Percentiles rank a stretch among this genome's conserved stretches.
Conservation (phyloP, 1,140 invertebrate species). For the Coelopa frigida region DNA sequence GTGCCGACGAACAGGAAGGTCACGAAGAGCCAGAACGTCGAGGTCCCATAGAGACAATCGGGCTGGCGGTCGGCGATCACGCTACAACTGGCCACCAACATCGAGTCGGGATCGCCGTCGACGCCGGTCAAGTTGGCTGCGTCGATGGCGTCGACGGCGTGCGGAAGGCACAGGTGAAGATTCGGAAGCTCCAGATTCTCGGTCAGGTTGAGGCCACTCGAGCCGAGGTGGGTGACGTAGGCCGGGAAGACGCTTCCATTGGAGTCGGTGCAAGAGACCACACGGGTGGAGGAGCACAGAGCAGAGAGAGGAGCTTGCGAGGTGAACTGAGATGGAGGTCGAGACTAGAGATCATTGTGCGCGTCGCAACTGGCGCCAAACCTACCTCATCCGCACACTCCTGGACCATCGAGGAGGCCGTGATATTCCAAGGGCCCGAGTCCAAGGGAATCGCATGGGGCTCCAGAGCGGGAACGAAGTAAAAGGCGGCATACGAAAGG, state of each 20-base stretch:
- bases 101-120: not conserved
- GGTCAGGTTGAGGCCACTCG: slow-evolving; percentile 8
- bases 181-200: not conserved
- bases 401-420: too few relatives aligned
- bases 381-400: too few relatives aligned
- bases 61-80: not conserved
- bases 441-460: slow-evolving; percentile 4
- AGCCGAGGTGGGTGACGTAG: too few relatives aligned
- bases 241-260: too few relatives aligned
- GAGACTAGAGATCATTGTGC: too few relatives aligned
- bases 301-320: too few relatives aligned
- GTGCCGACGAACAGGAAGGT: slow-evolving; percentile 61
- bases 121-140: not conserved
- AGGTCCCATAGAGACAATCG: slow-evolving; percentile 48
- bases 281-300: too few relatives aligned
- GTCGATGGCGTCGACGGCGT: not conserved
- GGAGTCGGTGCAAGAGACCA: too few relatives aligned
- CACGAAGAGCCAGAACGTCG: slow-evolving; percentile 65
- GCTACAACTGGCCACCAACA: too few relatives aligned
- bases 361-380: too few relatives aligned
- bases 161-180: not conserved
- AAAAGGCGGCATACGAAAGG: slow-evolving; percentile 55
- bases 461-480: slow-evolving; percentile 51
- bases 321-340: too few relatives aligned
- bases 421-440: slow-evolving; percentile 4